Evolutionary conservation across 2,888 invertebrate species (phyloP), one percentile per base, ranked within the genome.

Genomic region (Dicranocentrus wangi): DNA sequence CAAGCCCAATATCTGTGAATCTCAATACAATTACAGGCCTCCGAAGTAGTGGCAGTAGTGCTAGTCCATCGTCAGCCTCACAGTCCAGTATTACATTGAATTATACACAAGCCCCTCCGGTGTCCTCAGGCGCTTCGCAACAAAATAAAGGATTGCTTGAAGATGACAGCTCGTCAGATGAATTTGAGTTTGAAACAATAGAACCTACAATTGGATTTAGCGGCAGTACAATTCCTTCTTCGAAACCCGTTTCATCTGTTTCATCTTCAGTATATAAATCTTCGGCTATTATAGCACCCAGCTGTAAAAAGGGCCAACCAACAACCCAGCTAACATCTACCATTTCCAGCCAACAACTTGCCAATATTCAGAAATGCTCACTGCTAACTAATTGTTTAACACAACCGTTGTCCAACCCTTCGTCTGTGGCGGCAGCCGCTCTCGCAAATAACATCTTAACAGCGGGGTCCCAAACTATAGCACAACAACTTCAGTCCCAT

Each of bases 141-240:
- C 39, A 47, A 19, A n/a, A 23, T 21, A 69, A 53, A 70, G 53
- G 69, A 1, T n/a, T 78, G 23, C n/a, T 78, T 32, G 86, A 85
- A 19, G 61, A 84, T 17, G 85, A 86, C 17, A 84, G 83, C 55
- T 84, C 84, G 27, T 85, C 85, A 10, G 85, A 86, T 61, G 86
- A 86, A 69, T 82, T 82, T 51, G 86, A 86, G 25, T 85, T 86
- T 75, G 86, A 86, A 80, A 71, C 86, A 10, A 85, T 86, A 43
- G 84, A 86, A 53, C 86, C 86, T 2, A 86, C 86, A 1, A 85
- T 86, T 61, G 84, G 84, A 17, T 84, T 85, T n/a, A 51, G 60
- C 27, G 70, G 69, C 2, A 58, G 58, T 19, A 65, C 42, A 28
- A 39, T 63, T 19, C 61, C 65, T 7, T 68, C 72, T 13, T 21